These are phyloP conservation scores for Ichneumoninae sp. DNA, from an alignment of 2,888 invertebrate species.

Conservation along the genomic window DNA sequence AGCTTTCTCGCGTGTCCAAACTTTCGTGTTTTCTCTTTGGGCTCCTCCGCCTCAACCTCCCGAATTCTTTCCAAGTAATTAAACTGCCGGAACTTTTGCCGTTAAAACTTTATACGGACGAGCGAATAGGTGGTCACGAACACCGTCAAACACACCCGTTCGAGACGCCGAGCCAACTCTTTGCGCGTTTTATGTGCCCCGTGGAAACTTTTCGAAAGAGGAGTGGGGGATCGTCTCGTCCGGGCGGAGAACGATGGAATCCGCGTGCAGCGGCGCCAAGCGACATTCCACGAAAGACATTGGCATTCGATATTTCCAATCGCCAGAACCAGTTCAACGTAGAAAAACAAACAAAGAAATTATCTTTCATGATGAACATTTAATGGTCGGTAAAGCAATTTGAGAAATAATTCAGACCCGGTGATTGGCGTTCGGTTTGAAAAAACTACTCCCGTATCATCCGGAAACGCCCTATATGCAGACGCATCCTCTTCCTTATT, in stretches of 20 bases:
- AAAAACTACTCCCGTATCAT: neutral
- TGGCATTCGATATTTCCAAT: neutral
- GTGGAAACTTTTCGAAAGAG: conserved; percentile 2
- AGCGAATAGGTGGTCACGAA: conserved; percentile 43
- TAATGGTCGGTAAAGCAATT: neutral
- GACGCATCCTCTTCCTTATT: neutral
- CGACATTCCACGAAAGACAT: neutral
- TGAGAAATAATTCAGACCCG: neutral
- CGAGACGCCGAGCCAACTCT: conserved; percentile 46
- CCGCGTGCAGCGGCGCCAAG: neutral
- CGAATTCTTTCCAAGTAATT: conserved; percentile 84
- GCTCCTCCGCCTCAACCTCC: conserved; percentile 31
- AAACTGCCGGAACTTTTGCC: conserved; percentile 82
- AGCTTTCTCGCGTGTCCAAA: conserved; percentile 49
- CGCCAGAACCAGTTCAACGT: neutral
- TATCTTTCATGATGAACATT: neutral
- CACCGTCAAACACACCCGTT: conserved; percentile 50
- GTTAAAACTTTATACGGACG: conserved; percentile 78
- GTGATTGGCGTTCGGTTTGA: neutral
- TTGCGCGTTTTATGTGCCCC: conserved; percentile 44
- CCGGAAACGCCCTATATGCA: neutral
- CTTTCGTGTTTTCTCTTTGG: conserved; percentile 48
- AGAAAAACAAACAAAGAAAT: neutral
- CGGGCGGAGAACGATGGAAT: neutral
- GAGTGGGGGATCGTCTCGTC: neutral